Evolutionary conservation across 2,888 invertebrate genomes (phyloP), one percentile per base, ranked within the genome.

Genomic region (Drosophila setosimentum): DNA sequence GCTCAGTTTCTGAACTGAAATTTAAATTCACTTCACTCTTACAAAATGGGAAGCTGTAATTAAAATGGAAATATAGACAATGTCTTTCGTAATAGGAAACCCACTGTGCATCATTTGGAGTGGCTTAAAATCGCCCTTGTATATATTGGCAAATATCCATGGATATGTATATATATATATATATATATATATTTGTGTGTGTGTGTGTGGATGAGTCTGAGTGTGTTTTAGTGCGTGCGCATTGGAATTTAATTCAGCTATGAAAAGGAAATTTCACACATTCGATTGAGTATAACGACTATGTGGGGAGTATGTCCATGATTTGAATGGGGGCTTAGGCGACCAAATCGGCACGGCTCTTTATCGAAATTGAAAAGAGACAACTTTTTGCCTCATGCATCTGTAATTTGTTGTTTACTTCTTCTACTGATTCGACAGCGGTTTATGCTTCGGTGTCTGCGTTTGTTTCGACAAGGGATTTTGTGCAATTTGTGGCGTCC

Each of bases 221-320:
- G 45, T 45, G 45, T 40, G n/a, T 55, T 37, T 63, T 53, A 66
- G 71, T 50, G 64, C 50, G 68, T 68, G 42, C 51, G 63, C 61
- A 74, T 77, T 68, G 75, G 81, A 88, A 85, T 87, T 88, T 88
- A 88, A 87, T 88, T 83, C 78, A 70, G 80, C 76, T 72, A 73
- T 86, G 78, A 78, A 76, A 72, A 63, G 72, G 75, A 82, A 86
- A 76, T 82, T 88, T 82, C 68, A 76, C 82, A 73, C 82, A 81
- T 73, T 76, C 77, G 68, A 82, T 78, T 80, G 78, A 68, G 70
- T 68, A 65, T 80, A 50, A 81, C 64, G 74, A 77, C 37, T 58
- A 45, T 45, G 35, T 29, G 29, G 62, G 60, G 42, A 62, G 66
- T 35, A 16, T 55, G 51, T 48, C 58, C 53, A 63, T 68, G 77